Evolutionary conservation across 2,888 invertebrate genomes (phyloP).

Genomic region (Gonocerus acuteangulatus): DNA sequence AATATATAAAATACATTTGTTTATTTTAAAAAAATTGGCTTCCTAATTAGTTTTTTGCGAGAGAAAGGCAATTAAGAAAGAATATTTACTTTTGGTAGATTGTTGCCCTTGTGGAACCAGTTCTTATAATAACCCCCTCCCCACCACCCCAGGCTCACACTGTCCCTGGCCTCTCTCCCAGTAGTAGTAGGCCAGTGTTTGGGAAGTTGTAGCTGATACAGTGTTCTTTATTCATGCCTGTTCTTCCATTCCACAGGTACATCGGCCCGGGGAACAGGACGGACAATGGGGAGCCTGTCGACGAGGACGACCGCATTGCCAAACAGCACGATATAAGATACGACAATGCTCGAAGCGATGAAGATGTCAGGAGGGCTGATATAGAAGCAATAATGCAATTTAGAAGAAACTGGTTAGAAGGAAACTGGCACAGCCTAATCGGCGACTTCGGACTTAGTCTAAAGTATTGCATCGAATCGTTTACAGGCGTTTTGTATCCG

Average conservation of each 20-base stretch:
- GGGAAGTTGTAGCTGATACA: background rate
- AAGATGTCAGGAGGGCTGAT: slow-evolving; percentile 29
- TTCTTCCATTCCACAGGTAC: slow-evolving; percentile 32
- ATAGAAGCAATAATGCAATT: slow-evolving; percentile 28
- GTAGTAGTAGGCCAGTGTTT: background rate
- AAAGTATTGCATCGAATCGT: slow-evolving; percentile 31
- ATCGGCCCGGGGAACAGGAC: slow-evolving; percentile 31
- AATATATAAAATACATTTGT: too few relatives aligned
- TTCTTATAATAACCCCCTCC: background rate
- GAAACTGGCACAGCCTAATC: slow-evolving; percentile 34
- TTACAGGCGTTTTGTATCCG: slow-evolving; percentile 32
- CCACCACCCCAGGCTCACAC: background rate
- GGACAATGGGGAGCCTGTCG: slow-evolving; percentile 30
- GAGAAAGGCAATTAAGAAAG: too few relatives aligned
- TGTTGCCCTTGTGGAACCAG: background rate
- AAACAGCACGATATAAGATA: slow-evolving; percentile 30
- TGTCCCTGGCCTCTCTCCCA: background rate
- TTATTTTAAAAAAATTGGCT: too few relatives aligned
- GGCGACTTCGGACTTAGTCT: slow-evolving; percentile 31
- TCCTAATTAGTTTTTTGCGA: too few relatives aligned
- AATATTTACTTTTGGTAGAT: too few relatives aligned
- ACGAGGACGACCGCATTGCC: slow-evolving; percentile 32
- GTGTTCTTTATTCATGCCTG: slow-evolving; percentile 26
- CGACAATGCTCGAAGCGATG: slow-evolving; percentile 24
- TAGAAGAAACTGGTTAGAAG: slow-evolving; percentile 26